A percentile compares a stretch with the other conserved stretches of the same genome.
Conservation (phyloP, 2,113 vertebrate species). For the Phycodurus eques region DNA sequence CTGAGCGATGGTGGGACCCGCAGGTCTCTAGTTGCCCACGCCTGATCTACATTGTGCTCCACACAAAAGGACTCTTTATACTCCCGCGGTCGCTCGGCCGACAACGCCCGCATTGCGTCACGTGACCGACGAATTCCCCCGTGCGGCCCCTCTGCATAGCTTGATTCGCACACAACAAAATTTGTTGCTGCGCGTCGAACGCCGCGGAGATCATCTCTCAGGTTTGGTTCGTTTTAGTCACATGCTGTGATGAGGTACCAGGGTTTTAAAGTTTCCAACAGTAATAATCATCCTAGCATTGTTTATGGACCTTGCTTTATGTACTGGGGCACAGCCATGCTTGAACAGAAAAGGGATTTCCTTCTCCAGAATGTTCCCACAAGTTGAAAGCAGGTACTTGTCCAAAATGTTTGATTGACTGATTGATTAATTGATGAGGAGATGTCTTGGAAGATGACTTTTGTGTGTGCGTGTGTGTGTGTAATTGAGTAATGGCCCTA, state of each 20-base stretch:
- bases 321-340: background rate
- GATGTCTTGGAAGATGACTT: background rate
- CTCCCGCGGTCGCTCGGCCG: no score
- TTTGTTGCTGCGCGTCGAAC: no score
- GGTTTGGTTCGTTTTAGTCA: no score
- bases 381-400: background rate
- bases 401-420: background rate
- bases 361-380: background rate
- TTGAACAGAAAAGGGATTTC: background rate
- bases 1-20: background rate
- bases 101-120: no score
- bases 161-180: slow-evolving; percentile 11
- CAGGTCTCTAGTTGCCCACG: background rate
- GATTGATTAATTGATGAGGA: background rate
- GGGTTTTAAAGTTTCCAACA: background rate
- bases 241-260: background rate
- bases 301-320: background rate
- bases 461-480: background rate
- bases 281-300: background rate
- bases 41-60: slow-evolving; percentile 60
- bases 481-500: background rate
- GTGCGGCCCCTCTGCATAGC: background rate
- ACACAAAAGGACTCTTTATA: no score
- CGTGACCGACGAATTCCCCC: no score
- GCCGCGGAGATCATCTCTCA: no score